A percentile compares a stretch with the other conserved stretches of the same genome.
phyloP scores from a whole-genome alignment of 2,113 vertebrate species.

The Dipodomys ordii region DNA sequence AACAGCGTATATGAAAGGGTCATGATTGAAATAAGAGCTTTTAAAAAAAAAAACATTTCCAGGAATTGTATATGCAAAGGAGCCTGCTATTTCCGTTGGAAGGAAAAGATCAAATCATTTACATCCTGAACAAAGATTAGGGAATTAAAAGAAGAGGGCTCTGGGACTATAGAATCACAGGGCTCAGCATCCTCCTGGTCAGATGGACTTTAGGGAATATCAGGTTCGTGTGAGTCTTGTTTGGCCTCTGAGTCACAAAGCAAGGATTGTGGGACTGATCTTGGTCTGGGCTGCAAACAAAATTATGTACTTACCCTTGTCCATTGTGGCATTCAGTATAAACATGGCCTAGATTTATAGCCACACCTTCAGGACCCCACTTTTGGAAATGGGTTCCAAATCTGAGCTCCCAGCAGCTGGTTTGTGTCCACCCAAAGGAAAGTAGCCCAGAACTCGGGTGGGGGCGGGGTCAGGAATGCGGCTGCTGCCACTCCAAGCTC shows the following conservation, averaged over 20 bases:
- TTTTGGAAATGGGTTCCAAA: conserved; percentile 58
- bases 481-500: background rate
- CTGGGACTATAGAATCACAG: conserved; percentile 12
- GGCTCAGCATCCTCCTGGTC: conserved; percentile 10
- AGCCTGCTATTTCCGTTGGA: background rate
- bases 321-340: background rate
- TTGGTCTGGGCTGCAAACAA: conserved; percentile 10
- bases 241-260: conserved; percentile 37
- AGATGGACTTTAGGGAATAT: conserved; percentile 43
- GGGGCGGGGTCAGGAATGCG: background rate
- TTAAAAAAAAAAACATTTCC: background rate
- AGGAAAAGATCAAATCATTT: conserved; percentile 57
- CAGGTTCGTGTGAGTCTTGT: background rate
- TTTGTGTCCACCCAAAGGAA: conserved; percentile 47
- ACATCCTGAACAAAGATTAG: conserved; percentile 47
- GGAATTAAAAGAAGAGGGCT: conserved; percentile 8
- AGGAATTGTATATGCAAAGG: conserved; percentile 47
- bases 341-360: conserved; percentile 33
- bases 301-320: conserved; percentile 9
- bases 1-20: conserved; percentile 36
- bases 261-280: background rate
- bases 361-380: conserved; percentile 39
- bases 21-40: conserved; percentile 60
- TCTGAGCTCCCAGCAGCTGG: conserved; percentile 48
- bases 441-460: background rate